Percentiles rank a stretch among this genome's conserved stretches.
phyloP scores from a whole-genome alignment of 1,140 invertebrate genomes.

The Drosophila obscura region DNA sequence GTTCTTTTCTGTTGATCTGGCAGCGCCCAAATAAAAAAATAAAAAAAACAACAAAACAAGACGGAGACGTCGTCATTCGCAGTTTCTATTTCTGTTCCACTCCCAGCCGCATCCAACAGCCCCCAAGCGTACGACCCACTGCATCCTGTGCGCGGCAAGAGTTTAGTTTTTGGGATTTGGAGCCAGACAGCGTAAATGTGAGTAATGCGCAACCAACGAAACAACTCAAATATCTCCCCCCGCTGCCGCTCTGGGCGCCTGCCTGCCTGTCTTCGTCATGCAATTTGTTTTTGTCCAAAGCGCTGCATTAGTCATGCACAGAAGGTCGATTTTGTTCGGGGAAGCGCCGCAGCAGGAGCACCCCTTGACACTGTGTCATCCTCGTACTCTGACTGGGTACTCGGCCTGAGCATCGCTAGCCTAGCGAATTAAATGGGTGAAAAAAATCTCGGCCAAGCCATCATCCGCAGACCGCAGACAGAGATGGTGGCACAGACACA shows the following conservation, averaged over 20 bases:
- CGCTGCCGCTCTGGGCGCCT: constrained; percentile 5
- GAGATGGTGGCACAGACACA: too few species aligned
- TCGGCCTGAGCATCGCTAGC: too few species aligned
- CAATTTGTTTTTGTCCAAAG: constrained; percentile 65
- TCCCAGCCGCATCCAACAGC: constrained; percentile 6
- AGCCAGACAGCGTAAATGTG: constrained; percentile 46
- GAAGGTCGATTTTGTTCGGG: constrained; percentile 40
- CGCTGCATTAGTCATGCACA: constrained; percentile 61
- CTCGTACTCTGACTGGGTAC: constrained; percentile 2
- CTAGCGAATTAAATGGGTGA: too few species aligned
- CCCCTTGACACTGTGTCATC: background rate
- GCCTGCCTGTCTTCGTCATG: constrained; percentile 29
- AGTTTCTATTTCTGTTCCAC: constrained; percentile 32
- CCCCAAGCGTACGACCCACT: constrained; percentile 4
- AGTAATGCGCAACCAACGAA: constrained; percentile 40
- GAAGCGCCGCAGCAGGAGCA: constrained; percentile 44
- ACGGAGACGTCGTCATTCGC: constrained; percentile 49
- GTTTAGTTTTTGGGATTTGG: constrained; percentile 17
- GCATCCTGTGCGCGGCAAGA: background rate
- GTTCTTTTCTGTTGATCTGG: too few species aligned
- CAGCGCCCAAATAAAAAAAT: background rate
- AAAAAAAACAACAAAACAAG: constrained; percentile 21
- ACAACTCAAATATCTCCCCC: constrained; percentile 1
- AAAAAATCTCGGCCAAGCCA: too few species aligned
- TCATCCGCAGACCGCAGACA: too few species aligned